phyloP scores from a whole-genome alignment of 2,888 invertebrate species.

The Augochlorella aurata region DNA sequence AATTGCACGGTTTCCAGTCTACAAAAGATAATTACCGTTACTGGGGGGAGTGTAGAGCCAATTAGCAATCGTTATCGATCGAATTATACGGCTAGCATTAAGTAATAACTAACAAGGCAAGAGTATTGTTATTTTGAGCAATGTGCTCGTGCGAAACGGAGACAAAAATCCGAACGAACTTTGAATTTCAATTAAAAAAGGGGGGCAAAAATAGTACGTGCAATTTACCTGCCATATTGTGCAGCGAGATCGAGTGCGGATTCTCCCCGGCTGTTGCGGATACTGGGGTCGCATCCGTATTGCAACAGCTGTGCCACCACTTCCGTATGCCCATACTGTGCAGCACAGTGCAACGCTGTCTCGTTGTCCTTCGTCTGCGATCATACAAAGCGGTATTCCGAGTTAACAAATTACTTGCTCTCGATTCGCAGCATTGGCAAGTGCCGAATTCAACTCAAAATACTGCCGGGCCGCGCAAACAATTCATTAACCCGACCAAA shows the following conservation, averaged over 20 bases:
- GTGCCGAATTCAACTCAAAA: neutral
- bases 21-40: constrained; percentile 50
- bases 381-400: constrained; percentile 51
- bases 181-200: neutral
- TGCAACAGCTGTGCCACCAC: constrained; percentile 92
- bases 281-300: constrained; percentile 93
- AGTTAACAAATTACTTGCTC: constrained; percentile 37
- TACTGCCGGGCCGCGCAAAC: neutral
- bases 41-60: constrained; percentile 35
- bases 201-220: constrained; percentile 33
- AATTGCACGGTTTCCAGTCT: constrained; percentile 94
- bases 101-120: constrained; percentile 3
- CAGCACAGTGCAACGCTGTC: constrained; percentile 95
- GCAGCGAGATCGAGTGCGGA: constrained; percentile 97
- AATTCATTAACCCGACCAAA: neutral
- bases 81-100: constrained; percentile 7
- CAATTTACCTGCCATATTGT: constrained; percentile 90
- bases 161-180: constrained; percentile 2
- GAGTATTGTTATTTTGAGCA: neutral
- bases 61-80: constrained; percentile 37
- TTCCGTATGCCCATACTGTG: constrained; percentile 95
- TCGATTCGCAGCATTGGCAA: neutral
- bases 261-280: constrained; percentile 93
- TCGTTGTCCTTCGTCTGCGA: constrained; percentile 93
- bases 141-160: neutral